Percentiles rank a stretch among this genome's conserved stretches.
Conservation (phyloP, 1,140 invertebrate species). For the Drosophila arizonae region DNA sequence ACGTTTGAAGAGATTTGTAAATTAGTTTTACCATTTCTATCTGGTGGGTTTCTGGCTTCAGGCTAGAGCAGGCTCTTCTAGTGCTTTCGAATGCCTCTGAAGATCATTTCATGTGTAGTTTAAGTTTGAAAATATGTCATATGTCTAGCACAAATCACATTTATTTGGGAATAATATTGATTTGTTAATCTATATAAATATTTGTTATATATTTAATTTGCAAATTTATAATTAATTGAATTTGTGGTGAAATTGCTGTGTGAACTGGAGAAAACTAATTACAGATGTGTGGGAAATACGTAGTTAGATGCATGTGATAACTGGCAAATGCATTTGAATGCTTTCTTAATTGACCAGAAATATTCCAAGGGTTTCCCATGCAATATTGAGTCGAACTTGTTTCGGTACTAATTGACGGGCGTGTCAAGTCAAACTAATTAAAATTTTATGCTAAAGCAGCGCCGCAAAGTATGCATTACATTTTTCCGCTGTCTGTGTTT, state of each 20-base stretch:
- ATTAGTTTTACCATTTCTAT: too few relatives aligned
- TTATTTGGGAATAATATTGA: too few relatives aligned
- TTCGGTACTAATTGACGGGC: constrained; percentile 43
- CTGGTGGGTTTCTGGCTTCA: too few relatives aligned
- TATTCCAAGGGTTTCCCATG: constrained; percentile 27
- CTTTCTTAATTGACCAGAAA: constrained; percentile 55
- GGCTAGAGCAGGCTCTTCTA: too few relatives aligned
- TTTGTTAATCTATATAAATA: too few relatives aligned
- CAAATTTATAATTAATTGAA: too few relatives aligned
- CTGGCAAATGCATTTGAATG: constrained; percentile 12
- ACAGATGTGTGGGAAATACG: background rate
- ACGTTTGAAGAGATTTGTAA: too few relatives aligned
- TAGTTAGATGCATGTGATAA: background rate
- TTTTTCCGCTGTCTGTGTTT: constrained; percentile 35
- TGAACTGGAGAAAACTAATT: background rate
- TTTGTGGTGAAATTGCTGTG: background rate
- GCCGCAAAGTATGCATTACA: constrained; percentile 56
- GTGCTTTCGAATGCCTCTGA: too few relatives aligned
- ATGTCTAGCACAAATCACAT: too few relatives aligned
- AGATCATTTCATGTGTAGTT: too few relatives aligned
- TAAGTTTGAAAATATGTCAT: too few relatives aligned
- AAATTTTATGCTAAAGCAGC: constrained; percentile 69
- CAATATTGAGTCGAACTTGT: constrained; percentile 16
- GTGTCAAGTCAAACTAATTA: constrained; percentile 68
- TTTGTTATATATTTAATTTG: too few relatives aligned